Conservation (phyloP, 2,888 invertebrate species). For the Mactromeris polynyma region DNA sequence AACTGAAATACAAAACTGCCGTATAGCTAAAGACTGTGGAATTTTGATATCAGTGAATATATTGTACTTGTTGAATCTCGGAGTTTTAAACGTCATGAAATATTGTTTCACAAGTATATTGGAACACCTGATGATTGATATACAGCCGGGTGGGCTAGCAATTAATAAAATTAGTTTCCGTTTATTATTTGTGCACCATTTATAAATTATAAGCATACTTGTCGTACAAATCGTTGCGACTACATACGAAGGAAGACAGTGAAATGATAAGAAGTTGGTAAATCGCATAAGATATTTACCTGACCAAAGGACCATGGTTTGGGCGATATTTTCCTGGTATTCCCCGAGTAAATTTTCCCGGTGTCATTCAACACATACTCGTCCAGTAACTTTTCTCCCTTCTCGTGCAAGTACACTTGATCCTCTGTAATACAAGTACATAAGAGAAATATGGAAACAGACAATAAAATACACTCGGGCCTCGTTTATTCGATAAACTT, state of each 20-base stretch:
- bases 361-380: conserved; percentile 91
- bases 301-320: conserved; percentile 96
- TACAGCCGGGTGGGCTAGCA: not conserved
- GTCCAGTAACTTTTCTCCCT: conserved; percentile 90
- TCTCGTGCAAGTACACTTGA: conserved; percentile 92
- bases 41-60: not conserved
- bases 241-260: not conserved
- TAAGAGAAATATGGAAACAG: not conserved
- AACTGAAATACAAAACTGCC: conserved; percentile 79
- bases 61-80: not conserved
- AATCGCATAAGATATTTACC: conserved; percentile 78
- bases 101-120: too few species aligned
- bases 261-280: not conserved
- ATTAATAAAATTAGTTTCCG: not conserved
- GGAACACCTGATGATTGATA: not conserved
- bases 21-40: not conserved
- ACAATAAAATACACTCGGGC: too few species aligned
- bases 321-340: conserved; percentile 91
- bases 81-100: too few species aligned
- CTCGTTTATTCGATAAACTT: too few species aligned
- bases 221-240: not conserved
- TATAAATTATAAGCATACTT: not conserved
- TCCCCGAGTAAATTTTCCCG: conserved; percentile 96
- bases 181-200: not conserved
- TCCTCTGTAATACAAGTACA: conserved; percentile 89